phyloP scores from a whole-genome alignment of 53 echinoderm and acorn worm species.

The Actinopyga echinites region DNA sequence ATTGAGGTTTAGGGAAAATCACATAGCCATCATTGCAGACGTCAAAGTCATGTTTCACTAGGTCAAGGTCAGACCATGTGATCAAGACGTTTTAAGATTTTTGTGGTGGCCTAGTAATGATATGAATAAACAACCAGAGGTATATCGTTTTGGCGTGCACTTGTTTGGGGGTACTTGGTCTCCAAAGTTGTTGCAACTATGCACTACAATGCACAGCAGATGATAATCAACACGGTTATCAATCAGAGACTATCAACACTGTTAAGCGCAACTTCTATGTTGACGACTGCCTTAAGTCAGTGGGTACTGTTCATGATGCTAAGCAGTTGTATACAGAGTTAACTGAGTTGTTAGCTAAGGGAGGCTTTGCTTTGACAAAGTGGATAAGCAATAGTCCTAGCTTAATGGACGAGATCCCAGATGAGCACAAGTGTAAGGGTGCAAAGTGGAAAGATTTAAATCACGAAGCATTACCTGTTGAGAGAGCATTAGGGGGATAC shows the following conservation, averaged over 20 bases:
- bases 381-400: conserved; percentile 43
- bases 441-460: conserved; percentile 36
- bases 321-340: conserved; percentile 16
- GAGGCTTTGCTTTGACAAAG: conserved; percentile 44
- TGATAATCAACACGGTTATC: conserved; percentile 35
- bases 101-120: conserved; percentile 48
- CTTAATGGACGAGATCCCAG: conserved; percentile 33
- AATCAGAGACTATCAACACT: not conserved
- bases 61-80: conserved; percentile 28
- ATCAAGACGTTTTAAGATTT: conserved; percentile 26
- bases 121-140: conserved; percentile 33
- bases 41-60: conserved; percentile 48
- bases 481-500: conserved; percentile 14
- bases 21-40: conserved; percentile 44
- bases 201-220: conserved; percentile 55
- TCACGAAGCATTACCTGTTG: conserved; percentile 22
- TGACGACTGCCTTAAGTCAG: conserved; percentile 47
- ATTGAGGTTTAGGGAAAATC: conserved; percentile 27
- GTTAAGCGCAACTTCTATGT: conserved; percentile 46
- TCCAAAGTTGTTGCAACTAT: conserved; percentile 52
- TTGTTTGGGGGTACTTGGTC: conserved; percentile 52
- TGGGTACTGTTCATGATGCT: conserved; percentile 8
- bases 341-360: conserved; percentile 4
- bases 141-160: conserved; percentile 57
- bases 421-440: conserved; percentile 23